phyloP scores from a whole-genome alignment of 2,888 invertebrate genomes.

The Apomyelois bistriatella region DNA sequence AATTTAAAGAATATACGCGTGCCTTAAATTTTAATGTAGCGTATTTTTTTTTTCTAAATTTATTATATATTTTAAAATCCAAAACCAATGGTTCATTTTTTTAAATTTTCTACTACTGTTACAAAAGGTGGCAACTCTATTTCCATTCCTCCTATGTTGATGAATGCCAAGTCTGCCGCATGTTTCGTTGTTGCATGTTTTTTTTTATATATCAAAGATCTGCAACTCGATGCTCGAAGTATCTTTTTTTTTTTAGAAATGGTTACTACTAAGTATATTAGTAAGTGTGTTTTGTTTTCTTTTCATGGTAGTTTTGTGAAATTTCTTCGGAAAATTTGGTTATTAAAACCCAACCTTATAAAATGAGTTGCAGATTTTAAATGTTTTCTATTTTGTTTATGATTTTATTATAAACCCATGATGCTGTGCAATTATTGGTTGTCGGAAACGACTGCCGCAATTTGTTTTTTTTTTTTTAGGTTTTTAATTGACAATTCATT shows the following conservation, averaged over 20 bases:
- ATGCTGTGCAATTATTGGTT: conserved; percentile 11
- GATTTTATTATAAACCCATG: conserved; percentile 8
- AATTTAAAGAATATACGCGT: too few relatives aligned
- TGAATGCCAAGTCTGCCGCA: conserved; percentile 22
- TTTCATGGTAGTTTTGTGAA: too few relatives aligned
- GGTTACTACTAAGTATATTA: too few relatives aligned
- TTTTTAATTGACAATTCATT: not conserved
- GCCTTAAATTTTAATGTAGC: not conserved
- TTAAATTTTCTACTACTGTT: not conserved
- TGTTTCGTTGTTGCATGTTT: conserved; percentile 42
- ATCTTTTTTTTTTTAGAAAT: too few relatives aligned
- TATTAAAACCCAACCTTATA: too few relatives aligned
- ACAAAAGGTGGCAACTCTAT: not conserved
- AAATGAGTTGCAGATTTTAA: conserved; percentile 13
- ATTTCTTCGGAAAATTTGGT: too few relatives aligned
- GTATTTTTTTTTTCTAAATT: too few relatives aligned
- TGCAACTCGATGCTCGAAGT: conserved; percentile 20
- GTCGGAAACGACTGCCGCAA: conserved; percentile 2
- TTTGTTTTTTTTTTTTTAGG: not conserved
- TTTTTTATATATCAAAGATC: conserved; percentile 25
- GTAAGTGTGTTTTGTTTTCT: too few relatives aligned
- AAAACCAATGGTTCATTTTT: too few relatives aligned
- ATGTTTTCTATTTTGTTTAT: conserved; percentile 5
- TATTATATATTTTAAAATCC: too few relatives aligned
- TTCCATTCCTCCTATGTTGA: conserved; percentile 14